phyloP scores from a whole-genome alignment of 2,888 invertebrate genomes.

The Agelastica alni region DNA sequence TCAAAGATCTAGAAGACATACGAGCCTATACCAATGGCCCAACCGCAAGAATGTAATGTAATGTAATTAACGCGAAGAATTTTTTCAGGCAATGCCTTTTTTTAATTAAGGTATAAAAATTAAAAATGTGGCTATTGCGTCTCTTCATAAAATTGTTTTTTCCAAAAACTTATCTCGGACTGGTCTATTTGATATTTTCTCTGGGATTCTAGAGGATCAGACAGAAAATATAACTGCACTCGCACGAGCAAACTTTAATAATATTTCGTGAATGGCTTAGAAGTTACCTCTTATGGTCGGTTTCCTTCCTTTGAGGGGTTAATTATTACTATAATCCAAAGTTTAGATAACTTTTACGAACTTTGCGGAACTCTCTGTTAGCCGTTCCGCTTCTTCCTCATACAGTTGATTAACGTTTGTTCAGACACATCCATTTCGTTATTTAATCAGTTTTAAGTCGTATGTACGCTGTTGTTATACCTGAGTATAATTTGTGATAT shows the following conservation, averaged over 20 bases:
- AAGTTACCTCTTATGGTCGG: slow-evolving; percentile 35
- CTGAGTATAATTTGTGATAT: too few species aligned
- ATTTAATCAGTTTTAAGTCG: slow-evolving; percentile 15
- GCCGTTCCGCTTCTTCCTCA: slow-evolving; percentile 9
- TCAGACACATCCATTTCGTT: slow-evolving; percentile 9
- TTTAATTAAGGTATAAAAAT: too few species aligned
- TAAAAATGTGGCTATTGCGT: too few species aligned
- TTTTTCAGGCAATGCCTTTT: too few species aligned
- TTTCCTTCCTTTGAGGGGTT: slow-evolving; percentile 29
- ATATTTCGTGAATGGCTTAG: slow-evolving; percentile 37
- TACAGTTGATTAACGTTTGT: slow-evolving; percentile 23
- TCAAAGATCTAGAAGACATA: too few species aligned
- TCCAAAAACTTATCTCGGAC: background rate
- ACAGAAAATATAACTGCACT: slow-evolving; percentile 36
- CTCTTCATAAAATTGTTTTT: background rate
- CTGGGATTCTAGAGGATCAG: slow-evolving; percentile 33
- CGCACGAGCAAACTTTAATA: slow-evolving; percentile 36
- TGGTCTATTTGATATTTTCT: slow-evolving; percentile 21
- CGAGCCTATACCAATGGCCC: too few species aligned
- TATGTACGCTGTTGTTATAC: slow-evolving; percentile 5
- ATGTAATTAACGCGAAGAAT: too few species aligned
- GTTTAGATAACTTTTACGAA: slow-evolving; percentile 26
- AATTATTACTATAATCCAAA: slow-evolving; percentile 30
- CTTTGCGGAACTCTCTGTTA: background rate
- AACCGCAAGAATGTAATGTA: too few species aligned